These are phyloP conservation scores for Anastatus disparis DNA, from an alignment of 1,140 invertebrate species.

Conservation along the genomic window DNA sequence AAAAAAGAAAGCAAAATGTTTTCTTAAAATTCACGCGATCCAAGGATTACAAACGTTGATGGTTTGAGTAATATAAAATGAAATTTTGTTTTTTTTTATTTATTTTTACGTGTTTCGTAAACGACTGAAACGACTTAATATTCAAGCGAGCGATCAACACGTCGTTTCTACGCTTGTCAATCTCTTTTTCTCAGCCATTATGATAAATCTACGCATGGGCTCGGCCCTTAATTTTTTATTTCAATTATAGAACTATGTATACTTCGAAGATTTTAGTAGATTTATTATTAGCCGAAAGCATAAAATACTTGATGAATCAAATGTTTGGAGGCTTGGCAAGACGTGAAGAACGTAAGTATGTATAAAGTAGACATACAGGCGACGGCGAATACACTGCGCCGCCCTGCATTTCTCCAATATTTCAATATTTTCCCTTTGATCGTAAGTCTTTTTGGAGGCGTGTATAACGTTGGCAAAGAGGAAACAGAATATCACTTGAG, in stretches of 20 bases:
- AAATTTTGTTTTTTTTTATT: conserved; percentile 24
- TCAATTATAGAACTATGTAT: conserved; percentile 37
- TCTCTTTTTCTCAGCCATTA: neutral
- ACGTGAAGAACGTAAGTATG: conserved; percentile 59
- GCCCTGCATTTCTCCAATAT: conserved; percentile 48
- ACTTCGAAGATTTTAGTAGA: conserved; percentile 36
- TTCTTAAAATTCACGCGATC: neutral
- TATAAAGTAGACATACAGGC: conserved; percentile 54
- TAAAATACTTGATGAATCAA: conserved; percentile 58
- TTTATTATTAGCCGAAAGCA: conserved; percentile 54
- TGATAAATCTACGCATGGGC: conserved; percentile 31
- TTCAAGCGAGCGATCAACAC: conserved; percentile 12
- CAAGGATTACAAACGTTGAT: conserved; percentile 17
- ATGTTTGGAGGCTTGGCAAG: conserved; percentile 59
- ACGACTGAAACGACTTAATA: conserved; percentile 34
- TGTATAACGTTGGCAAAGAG: conserved; percentile 42
- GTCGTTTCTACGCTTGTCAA: conserved; percentile 14
- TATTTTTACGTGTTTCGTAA: conserved; percentile 17
- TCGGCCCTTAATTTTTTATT: conserved; percentile 29
- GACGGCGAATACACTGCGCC: conserved; percentile 42
- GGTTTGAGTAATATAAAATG: conserved; percentile 2
- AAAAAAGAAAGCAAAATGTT: conserved; percentile 18
- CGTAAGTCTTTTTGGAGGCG: conserved; percentile 47
- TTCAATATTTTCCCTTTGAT: conserved; percentile 46
- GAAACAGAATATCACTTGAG: conserved; percentile 82